Base-by-base conservation (phyloP, 2,888 invertebrate genomes). In the Oasisia sp. region DNA sequence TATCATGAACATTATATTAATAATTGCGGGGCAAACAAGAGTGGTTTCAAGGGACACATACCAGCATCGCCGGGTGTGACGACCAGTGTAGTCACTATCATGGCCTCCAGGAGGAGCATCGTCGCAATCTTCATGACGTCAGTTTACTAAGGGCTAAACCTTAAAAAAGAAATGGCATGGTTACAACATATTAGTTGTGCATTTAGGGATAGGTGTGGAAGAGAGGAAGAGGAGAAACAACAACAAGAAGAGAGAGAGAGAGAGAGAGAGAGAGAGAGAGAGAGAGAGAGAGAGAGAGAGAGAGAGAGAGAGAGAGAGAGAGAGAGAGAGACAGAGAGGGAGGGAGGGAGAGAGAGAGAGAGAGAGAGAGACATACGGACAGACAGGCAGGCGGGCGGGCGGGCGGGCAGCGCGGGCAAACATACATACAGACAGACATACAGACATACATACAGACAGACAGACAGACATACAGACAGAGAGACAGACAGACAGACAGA, bases 71-170 rank as follows among this genome's bases (percentile, higher is more conserved):
- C 27, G n/a, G 74, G 74, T 74, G 19, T 74, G 74, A 5, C n/a
- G 74, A 27, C 74, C 74, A 74, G 74, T 74, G n/a, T 74, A 27
- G 74, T 74, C 74, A 74, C 27, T 74, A 27, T 74, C 74, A 74
- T n/a, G 7, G 74, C 74, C 74, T 27, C 27, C 27, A 74, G 74
- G 74, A 74, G 74, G 74, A 74, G 19, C 27, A 74, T 74, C 74
- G n/a, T 74, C 27, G 74, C 74, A 27, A 74, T n/a, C n/a, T 74
- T 74, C 74, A 74, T 74, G 74, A 74, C 74, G 74, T 74, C 74
- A 27, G 19, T 74, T 74, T 74, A n/a, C 74, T 74, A 0, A 74
- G 27, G 7, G 27, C 1, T 19, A 74, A 74, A 74, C 19, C 74
- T 27, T 74, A 7, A 27, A 7, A n/a, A 74, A 7, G 1, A 50